These are phyloP conservation scores for Lithophane leautieri DNA, from an alignment of 2,888 invertebrate species.

Conservation along the genomic window DNA sequence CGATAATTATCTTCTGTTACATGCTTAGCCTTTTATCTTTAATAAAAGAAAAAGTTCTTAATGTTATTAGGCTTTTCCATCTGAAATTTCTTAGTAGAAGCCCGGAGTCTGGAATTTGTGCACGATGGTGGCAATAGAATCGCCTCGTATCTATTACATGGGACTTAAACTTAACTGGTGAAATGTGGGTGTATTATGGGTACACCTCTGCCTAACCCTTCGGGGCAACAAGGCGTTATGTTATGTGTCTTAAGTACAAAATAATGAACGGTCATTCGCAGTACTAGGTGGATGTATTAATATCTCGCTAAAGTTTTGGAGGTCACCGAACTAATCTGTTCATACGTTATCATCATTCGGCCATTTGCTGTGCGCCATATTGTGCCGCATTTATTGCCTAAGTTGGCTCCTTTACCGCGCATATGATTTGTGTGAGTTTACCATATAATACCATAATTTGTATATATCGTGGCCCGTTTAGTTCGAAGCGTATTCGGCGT, in stretches of 20 bases:
- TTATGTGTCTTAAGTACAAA: neutral
- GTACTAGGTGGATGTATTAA: constrained; percentile 27
- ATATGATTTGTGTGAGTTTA: constrained; percentile 76
- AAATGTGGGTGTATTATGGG: neutral
- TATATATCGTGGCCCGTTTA: constrained; percentile 63
- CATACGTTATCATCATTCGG: constrained; percentile 78
- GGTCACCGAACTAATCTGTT: constrained; percentile 61
- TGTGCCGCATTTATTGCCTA: constrained; percentile 80
- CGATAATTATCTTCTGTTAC: constrained; percentile 1
- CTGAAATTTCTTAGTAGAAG: neutral
- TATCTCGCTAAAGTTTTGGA: constrained; percentile 36
- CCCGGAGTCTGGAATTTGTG: neutral
- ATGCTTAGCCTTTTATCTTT: neutral
- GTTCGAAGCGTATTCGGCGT: constrained; percentile 56
- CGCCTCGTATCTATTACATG: neutral
- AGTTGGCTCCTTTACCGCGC: constrained; percentile 73
- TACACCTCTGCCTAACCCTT: neutral
- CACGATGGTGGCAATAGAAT: neutral
- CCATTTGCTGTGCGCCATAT: constrained; percentile 77
- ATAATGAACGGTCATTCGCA: constrained; percentile 1
- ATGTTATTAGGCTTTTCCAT: neutral
- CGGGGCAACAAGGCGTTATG: neutral
- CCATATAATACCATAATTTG: constrained; percentile 63
- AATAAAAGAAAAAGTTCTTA: neutral
- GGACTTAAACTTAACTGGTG: neutral